Evolutionary conservation across 2,888 invertebrate genomes (phyloP).

Genomic region (Argynnis bischoffii): DNA sequence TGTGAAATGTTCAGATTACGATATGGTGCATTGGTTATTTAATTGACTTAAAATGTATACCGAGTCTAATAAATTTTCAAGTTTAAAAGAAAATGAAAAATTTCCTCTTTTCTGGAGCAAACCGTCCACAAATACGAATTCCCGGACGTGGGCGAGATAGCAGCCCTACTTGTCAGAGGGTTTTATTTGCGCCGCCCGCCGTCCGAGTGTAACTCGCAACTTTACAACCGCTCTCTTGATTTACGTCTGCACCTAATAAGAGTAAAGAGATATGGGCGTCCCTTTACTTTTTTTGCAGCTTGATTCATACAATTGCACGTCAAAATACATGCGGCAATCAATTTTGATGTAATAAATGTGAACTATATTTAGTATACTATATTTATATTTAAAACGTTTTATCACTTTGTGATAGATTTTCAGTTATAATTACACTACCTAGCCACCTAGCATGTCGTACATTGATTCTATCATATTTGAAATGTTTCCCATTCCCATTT

Average conservation of each 20-base stretch:
- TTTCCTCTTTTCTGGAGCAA: too few relatives aligned
- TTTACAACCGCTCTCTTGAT: conserved; percentile 44
- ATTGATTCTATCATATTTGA: too few relatives aligned
- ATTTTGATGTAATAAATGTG: conserved; percentile 5
- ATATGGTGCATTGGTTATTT: too few relatives aligned
- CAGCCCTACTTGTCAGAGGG: conserved; percentile 24
- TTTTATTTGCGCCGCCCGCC: conserved; percentile 38
- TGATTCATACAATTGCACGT: conserved; percentile 10
- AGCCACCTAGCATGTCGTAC: too few relatives aligned
- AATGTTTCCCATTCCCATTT: too few relatives aligned
- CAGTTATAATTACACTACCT: too few relatives aligned
- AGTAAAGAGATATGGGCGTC: conserved; percentile 22
- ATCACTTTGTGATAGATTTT: background rate
- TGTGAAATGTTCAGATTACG: too few relatives aligned
- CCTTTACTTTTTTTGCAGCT: conserved; percentile 9
- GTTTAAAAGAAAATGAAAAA: too few relatives aligned
- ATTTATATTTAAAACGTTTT: background rate
- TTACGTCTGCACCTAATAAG: conserved; percentile 41
- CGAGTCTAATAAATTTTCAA: too few relatives aligned
- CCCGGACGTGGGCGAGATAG: background rate
- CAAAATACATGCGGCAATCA: conserved; percentile 6
- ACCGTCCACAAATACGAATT: too few relatives aligned
- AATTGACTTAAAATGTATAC: too few relatives aligned
- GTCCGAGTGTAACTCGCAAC: conserved; percentile 41
- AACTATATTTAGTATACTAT: conserved; percentile 4